Evolutionary conservation across 2,113 vertebrate genomes (phyloP), one percentile per base, ranked within the genome.

Genomic region (Ceyx melanurus): DNA sequence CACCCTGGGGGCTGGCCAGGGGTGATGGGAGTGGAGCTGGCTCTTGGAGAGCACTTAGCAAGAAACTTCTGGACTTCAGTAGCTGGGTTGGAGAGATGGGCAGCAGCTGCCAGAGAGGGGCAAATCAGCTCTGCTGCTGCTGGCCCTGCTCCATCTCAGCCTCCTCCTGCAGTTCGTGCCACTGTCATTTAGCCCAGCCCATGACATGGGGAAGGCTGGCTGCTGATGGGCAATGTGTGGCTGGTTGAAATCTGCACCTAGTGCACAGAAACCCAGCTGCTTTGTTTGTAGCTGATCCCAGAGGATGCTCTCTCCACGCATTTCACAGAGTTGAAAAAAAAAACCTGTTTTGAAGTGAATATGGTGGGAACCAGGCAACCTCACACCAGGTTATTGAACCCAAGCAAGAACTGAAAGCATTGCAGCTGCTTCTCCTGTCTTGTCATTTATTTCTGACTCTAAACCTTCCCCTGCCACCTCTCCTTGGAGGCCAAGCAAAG

Each of bases 361-460:
- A 2, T 10, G 11, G 71, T 64, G 57, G 75, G 53, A 78, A 82
- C 9, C 2, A 31, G 70, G 43, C 56, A 87, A n/a, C 12, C 20
- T 62, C 8, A 11, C 1, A 0, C 19, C 19, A 12, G 14, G 21
- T 61, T 57, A 23, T 28, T 0, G 2, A 62, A 50, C 19, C 5
- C 15, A 57, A 75, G 31, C 18, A 65, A 70, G 43, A 42, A 28
- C 2, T 78, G 57, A n/a, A 0, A 87, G 33, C 1, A 5, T 9
- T 82, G 54, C 73, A 80, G 70, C 51, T 89, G 26, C 21, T 91
- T 61, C 65, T 87, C n/a, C 46, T 87, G 65, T 57, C 65, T 29
- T 84, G 66, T 81, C 70, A 62, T 54, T 89, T 53, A 45, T 57
- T 91, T 78, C 74, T 82, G 57, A 40, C 46, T 29, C 4, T 40